phyloP scores from a whole-genome alignment of 2,113 vertebrate genomes.

The Dipodomys merriami region DNA sequence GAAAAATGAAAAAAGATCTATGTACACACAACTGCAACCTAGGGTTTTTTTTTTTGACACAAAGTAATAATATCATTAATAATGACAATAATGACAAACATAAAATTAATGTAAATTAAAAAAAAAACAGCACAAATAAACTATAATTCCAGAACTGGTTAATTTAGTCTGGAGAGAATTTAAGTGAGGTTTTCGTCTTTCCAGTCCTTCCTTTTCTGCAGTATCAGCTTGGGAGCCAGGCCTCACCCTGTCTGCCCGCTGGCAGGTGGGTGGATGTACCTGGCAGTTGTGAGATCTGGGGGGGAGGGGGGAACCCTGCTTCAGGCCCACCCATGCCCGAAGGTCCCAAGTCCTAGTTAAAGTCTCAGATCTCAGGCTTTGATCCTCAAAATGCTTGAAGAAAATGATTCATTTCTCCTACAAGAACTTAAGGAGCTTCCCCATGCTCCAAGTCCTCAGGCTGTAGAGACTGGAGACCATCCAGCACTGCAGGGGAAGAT shows the following conservation, averaged over 20 bases:
- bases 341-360: constrained; percentile 8
- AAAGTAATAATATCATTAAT: too few relatives aligned
- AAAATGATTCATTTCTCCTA: constrained; percentile 2
- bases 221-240: background rate
- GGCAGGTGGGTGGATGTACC: background rate
- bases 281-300: background rate
- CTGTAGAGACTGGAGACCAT: background rate
- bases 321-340: background rate
- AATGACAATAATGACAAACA: too few relatives aligned
- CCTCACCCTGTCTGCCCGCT: background rate
- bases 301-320: background rate
- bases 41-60: too few relatives aligned
- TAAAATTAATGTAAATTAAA: background rate
- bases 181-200: background rate
- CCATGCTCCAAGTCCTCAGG: background rate
- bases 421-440: background rate
- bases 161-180: background rate
- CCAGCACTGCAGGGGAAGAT: background rate
- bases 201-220: constrained; percentile 24
- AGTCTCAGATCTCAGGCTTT: constrained; percentile 68
- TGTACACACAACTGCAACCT: too few relatives aligned
- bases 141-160: background rate
- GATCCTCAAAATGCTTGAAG: constrained; percentile 40
- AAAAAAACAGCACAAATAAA: background rate
- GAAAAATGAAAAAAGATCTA: background rate